Conservation (phyloP, 2,797 vertebrate genomes). For the Buceros bicornis region DNA sequence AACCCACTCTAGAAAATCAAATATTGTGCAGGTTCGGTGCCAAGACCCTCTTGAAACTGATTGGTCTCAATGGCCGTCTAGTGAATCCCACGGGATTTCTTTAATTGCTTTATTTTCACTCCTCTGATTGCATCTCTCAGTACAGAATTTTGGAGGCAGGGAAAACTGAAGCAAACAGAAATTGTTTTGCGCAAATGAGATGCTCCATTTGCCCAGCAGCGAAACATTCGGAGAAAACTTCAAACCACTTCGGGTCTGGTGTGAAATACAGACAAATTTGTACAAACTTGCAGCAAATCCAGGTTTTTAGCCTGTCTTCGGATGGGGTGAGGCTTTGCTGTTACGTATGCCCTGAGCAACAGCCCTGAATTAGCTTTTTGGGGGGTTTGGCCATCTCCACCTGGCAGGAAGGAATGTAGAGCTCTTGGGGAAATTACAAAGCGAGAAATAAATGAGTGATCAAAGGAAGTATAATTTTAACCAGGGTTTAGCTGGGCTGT, state of each 20-base stretch:
- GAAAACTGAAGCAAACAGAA: neutral
- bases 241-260: neutral
- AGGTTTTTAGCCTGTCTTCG: neutral
- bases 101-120: slow-evolving; percentile 59
- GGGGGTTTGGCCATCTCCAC: neutral
- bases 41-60: slow-evolving; percentile 43
- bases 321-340: neutral
- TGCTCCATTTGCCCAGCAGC: neutral
- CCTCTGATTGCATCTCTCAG: neutral
- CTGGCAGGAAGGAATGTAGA: neutral
- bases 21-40: slow-evolving; percentile 24
- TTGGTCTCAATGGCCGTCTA: neutral
- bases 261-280: neutral
- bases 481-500: neutral
- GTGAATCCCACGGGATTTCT: neutral
- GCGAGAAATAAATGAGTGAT: accelerated
- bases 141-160: neutral
- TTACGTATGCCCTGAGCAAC: neutral
- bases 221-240: neutral
- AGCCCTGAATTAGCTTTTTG: neutral
- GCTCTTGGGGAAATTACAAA: neutral
- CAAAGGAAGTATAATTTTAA: neutral
- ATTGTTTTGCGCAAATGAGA: neutral
- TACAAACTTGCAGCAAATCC: neutral
- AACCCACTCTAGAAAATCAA: neutral